Conservation (phyloP, 2,888 invertebrate genomes). For the Scaptomyza parva region DNA sequence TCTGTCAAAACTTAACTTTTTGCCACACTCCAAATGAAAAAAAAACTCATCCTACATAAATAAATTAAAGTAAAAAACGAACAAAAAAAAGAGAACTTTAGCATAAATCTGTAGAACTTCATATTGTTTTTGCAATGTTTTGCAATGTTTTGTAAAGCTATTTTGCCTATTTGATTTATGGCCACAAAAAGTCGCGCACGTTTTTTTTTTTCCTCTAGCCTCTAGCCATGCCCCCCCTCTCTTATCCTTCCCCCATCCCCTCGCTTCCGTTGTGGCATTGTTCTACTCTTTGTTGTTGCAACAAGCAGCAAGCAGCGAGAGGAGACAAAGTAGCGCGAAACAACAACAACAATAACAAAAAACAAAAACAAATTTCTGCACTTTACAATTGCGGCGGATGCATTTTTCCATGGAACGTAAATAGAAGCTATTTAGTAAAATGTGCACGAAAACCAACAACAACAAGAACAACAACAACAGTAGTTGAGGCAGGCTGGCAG, state of each 20-base stretch:
- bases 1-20: constrained; percentile 10
- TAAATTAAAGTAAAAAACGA: constrained; percentile 27
- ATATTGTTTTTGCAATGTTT: too few relatives aligned
- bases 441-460: constrained; percentile 66
- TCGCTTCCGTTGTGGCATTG: constrained; percentile 43
- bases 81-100: constrained; percentile 2
- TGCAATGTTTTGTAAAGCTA: constrained; percentile 12
- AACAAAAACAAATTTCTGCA: constrained; percentile 63
- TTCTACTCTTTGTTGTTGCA: constrained; percentile 55
- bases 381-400: constrained; percentile 73
- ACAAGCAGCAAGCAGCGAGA: constrained; percentile 12
- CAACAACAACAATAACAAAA: constrained; percentile 50
- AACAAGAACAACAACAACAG: constrained; percentile 36
- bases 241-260: not conserved
- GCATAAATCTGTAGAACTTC: constrained; percentile 39
- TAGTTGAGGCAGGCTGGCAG: constrained; percentile 27
- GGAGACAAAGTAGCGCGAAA: constrained; percentile 60
- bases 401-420: constrained; percentile 78
- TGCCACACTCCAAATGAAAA: constrained; percentile 38
- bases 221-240: not conserved
- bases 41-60: constrained; percentile 32
- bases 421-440: constrained; percentile 77
- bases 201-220: constrained; percentile 27
- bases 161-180: constrained; percentile 71
- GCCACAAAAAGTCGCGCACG: constrained; percentile 66